Base-by-base conservation (phyloP, 2,888 invertebrate species). In the Ctena decussata region DNA sequence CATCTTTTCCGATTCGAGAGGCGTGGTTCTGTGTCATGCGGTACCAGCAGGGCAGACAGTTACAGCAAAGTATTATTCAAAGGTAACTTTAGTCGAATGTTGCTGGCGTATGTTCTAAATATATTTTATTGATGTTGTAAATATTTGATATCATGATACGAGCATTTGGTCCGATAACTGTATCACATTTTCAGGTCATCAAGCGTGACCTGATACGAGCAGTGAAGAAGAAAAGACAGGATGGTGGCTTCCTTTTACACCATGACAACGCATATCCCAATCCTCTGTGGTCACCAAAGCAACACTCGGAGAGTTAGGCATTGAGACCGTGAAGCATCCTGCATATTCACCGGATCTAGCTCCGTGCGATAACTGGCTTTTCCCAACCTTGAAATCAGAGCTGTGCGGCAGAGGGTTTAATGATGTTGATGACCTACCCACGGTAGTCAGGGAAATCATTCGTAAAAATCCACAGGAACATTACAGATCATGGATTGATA, bases 341-440 rank as follows among this genome's bases (percentile, higher is more conserved):
- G 46, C 74, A 49, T 74, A 53, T 35, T 74, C 53, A 8, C 49
- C 49, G 49, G 24, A 74, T 49, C 35, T 53, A 44, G 74, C 74
- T 30, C 74, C 49, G 35, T 53, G 49, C n/a, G 70, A 70, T 15
- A 37, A 37, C 70, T 53, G 30, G 46, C 18, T 74, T 18, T 53
- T 74, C 35, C 74, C 74, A 32, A 30, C 49, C 3, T 18, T 74
- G 30, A 53, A 74, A 35, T 74, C 49, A 35, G 32, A 70, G 77
- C 11, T 87, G 86, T 69, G 84, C 74, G 37, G 84, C 82, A 30
- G 80, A 83, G 12, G 86, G 80, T 11, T 80, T 87, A 72, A 78
- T 73, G 11, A 76, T 46, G 39, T 75, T 85, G 79, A 74, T 80
- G 46, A 72, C 84, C n/a, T 57, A 49, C 39, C 75, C 49, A 49